These are phyloP conservation scores for Spodoptera picta DNA, from an alignment of 2,888 invertebrate species.

Conservation along the genomic window DNA sequence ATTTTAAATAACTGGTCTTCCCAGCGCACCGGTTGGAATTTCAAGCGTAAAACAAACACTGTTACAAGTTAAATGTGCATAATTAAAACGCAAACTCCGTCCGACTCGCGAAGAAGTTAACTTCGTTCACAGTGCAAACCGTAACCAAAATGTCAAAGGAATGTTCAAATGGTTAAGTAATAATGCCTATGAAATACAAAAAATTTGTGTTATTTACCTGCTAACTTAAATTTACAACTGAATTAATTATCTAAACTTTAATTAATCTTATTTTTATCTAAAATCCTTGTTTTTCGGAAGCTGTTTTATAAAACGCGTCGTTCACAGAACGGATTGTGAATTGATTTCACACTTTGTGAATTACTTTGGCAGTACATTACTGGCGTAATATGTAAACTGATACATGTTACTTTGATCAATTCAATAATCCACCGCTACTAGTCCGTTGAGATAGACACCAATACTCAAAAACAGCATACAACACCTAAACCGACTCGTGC, in stretches of 20 bases:
- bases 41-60: constrained; percentile 38
- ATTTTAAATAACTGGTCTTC: constrained; percentile 51
- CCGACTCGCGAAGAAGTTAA: constrained; percentile 36
- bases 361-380: constrained; percentile 87
- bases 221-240: constrained; percentile 88
- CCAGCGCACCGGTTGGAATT: constrained; percentile 52
- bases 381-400: constrained; percentile 78
- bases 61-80: constrained; percentile 32
- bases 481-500: constrained; percentile 73
- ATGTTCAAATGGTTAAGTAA: constrained; percentile 88
- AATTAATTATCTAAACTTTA: constrained; percentile 85
- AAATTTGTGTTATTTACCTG: constrained; percentile 86
- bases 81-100: constrained; percentile 30
- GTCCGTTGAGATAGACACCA: constrained; percentile 80
- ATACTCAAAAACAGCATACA: constrained; percentile 83
- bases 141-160: constrained; percentile 86
- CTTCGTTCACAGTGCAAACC: constrained; percentile 74
- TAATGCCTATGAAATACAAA: constrained; percentile 86
- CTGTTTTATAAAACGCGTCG: constrained; percentile 84
- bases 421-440: constrained; percentile 75
- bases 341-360: constrained; percentile 84
- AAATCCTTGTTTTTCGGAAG: constrained; percentile 84
- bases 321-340: constrained; percentile 88
- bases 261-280: constrained; percentile 83
- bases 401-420: constrained; percentile 74